Base-by-base conservation (phyloP, 2,888 invertebrate genomes). In the Sepiola atlantica region DNA sequence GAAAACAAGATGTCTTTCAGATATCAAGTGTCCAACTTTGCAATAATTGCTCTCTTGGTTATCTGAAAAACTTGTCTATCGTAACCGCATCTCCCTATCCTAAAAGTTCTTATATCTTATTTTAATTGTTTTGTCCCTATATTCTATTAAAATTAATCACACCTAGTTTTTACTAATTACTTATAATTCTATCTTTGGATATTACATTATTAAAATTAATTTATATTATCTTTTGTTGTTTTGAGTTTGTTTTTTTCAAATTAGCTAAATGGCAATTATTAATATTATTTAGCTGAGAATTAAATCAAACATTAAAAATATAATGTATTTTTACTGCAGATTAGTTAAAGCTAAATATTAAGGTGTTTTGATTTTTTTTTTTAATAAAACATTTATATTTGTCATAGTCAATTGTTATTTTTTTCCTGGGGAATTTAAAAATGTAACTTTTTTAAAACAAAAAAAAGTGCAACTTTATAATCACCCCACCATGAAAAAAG, bases 21-120 rank as follows among this genome's bases (percentile, higher is more conserved):
- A 77, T 28, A 77, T 28, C n/a, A 77, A 77, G 77, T n/a, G 77
- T 32, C 77, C 77, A 77, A 77, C n/a, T 77, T 18, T 77, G 77
- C n/a, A 77, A 77, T 77, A 77, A 77, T 77, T 77, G 77, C 77
- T 18, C 77, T 77, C 77, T 77, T 77, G 77, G n/a, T 77, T n/a
- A 77, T 77, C 77, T 77, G 16, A 77, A 77, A 16, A 77, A 16
- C 14, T n/a, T 18, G n/a, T 77, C n/a, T 21, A 32, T n/a, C n/a
- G 45, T 77, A 77, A 32, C n/a, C 0, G n/a, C n/a, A 77, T 77
- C 77, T 77, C n/a, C 77, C n/a, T 77, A 77, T 14, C 4, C 77
- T n/a, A 77, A n/a, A n/a, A n/a, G 16, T n/a, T 16, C n/a, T n/a
- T 77, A n/a, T 77, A 14, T 77, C 77, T 77, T n/a, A 77, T 77